Conservation (phyloP, 1,140 invertebrate genomes). For the Macrocentrus cingulum region DNA sequence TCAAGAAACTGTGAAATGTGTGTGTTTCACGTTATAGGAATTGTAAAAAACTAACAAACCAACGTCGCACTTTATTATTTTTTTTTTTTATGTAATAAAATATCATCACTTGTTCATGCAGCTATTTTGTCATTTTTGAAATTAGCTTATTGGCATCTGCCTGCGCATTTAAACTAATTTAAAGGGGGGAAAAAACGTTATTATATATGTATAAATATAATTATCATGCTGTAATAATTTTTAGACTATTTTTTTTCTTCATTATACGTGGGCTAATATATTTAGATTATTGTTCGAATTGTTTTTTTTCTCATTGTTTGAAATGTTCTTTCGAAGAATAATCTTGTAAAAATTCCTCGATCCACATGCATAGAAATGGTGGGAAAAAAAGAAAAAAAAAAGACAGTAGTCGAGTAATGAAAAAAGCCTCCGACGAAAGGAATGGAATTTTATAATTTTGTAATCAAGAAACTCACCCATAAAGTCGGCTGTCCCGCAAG, state of each 20-base stretch:
- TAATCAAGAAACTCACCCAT: slow-evolving; percentile 66
- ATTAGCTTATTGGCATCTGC: slow-evolving; percentile 6
- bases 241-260: neutral
- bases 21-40: slow-evolving; percentile 33
- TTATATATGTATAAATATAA: neutral
- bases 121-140: slow-evolving; percentile 21
- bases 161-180: slow-evolving; percentile 1
- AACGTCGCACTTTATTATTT: too few species aligned
- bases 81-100: slow-evolving; percentile 19
- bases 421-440: slow-evolving; percentile 21
- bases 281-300: neutral
- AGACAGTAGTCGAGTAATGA: slow-evolving; percentile 9
- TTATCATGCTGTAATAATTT: neutral
- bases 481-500: slow-evolving; percentile 73
- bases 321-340: neutral
- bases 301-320: neutral
- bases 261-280: too few species aligned
- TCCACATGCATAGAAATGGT: slow-evolving; percentile 6
- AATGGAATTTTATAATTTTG: slow-evolving; percentile 16
- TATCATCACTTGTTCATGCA: slow-evolving; percentile 35
- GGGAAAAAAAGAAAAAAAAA: slow-evolving; percentile 5
- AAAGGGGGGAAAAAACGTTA: neutral
- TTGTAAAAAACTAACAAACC: slow-evolving; percentile 10
- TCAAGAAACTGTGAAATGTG: slow-evolving; percentile 53
- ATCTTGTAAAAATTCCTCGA: neutral